Base-by-base conservation (phyloP, 2,113 vertebrate genomes). In the Electrona antarctica region DNA sequence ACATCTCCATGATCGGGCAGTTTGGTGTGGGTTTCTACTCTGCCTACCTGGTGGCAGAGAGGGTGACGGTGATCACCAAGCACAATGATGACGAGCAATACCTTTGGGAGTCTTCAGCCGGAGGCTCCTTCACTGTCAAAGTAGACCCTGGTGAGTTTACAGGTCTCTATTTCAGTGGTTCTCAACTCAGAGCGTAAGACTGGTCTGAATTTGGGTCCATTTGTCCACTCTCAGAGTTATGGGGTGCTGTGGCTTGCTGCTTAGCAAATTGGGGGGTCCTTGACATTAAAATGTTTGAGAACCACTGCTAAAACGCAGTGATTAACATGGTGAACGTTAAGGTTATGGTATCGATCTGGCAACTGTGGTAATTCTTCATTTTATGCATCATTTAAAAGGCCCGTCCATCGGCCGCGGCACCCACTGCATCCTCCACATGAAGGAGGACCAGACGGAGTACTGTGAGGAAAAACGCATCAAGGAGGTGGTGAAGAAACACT, bases 11-110 rank as follows among this genome's bases (percentile, higher is more conserved):
- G 93, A 95, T 95, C 0, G 94, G 94, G 5, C 94, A 95, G 90
- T 95, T 95, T 0, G 94, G 94, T 14, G 94, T 95, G 74, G 94
- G 94, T 63, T 95, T 95, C 80, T 95, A 95, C 84, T 94, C 94
- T 0, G 93, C 94, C 49, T 95, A 93, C 82, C 83, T 95, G 58
- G 93, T 95, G 66, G 92, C 94, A 0, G 93, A 95, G 72, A 93
- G 88, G 69, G 94, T 95, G 47, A 94, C 91, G 0, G 94, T 95
- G 13, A 63, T 95, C 74, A 94, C 92, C 55, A 94, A 94, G 65
- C 94, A 95, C 87, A 94, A 92, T 1, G 94, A 95, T 71, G 94
- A 95, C 1, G 94, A 95, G 64, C 94, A 94, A 90, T 95, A 95
- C 0, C 60, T 81, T 15, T 95, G 94, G 94, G 93, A 95, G 64